Evolutionary conservation across 1,140 invertebrate species (phyloP), one percentile per base, ranked within the genome.

Genomic region (Stegodyphus mimosarum): DNA sequence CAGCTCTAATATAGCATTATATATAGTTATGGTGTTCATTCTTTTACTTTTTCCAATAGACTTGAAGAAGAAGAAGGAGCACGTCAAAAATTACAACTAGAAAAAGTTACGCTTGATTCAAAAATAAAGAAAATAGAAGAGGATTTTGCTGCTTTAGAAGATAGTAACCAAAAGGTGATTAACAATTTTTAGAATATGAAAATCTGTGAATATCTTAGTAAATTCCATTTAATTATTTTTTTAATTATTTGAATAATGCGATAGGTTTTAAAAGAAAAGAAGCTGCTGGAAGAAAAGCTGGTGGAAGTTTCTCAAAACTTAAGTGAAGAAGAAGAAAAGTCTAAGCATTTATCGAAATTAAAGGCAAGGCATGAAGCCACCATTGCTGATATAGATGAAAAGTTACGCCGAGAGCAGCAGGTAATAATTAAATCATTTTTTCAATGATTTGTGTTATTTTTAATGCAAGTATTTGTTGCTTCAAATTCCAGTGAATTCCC

Each of bases 51-150:
- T 83, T 84, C 63, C 6, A 60, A 33, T 86, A 87, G 87, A 71
- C 90, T 99, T 10, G 98, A 99, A 90, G 97, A 99, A 89, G 98
- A 99, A 89, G 98, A 99, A 91, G 96, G 94, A 18, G 95, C 96
- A 0, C 92, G 98, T 7, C 99, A 99, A 90, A 99, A 99, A 91
- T 89, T 99, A 6, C 97, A 99, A 90, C 91, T 99, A n/a, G 99
- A 99, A 89, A 99, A 98, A 90, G 96, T 98, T 0, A 95, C 98
- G 88, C 94, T 95, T 88, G 98, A 99, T 90, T 94, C 93, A 13
- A 98, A 98, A 90, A 93, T 99, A 0, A 99, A 99, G 90, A 99
- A 99, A 90, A 90, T 98, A 18, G 98, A 99, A 89, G 98, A 99
- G 90, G 97, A 98, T 88, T 90, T 97, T 66, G 97, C 97, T 1